phyloP scores from a whole-genome alignment of 2,888 invertebrate species.

The Alloscopus bannaensis region DNA sequence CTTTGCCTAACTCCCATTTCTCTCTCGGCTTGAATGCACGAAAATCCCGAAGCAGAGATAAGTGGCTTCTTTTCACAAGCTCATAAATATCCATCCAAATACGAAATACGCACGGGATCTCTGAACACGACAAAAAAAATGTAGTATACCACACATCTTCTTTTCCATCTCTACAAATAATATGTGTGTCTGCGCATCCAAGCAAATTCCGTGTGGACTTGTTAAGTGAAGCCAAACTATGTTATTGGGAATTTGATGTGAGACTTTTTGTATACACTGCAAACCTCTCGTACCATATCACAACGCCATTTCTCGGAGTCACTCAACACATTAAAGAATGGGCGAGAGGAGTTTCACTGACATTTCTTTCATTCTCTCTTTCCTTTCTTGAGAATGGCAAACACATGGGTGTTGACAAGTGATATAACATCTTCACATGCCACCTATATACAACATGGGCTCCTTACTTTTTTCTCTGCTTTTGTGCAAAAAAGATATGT shows the following conservation, averaged over 20 bases:
- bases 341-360: slow-evolving; percentile 45
- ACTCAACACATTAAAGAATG: slow-evolving; percentile 57
- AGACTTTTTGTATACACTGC: not conserved
- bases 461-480: too few species aligned
- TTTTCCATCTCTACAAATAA: too few species aligned
- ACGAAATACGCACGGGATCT: slow-evolving; percentile 29
- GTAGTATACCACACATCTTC: too few species aligned
- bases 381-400: slow-evolving; percentile 64
- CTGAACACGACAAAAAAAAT: slow-evolving; percentile 21
- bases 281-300: not conserved
- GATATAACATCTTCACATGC: slow-evolving; percentile 29
- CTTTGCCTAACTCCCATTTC: not conserved
- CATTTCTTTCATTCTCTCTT: slow-evolving; percentile 56
- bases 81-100: slow-evolving; percentile 50
- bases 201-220: too few species aligned
- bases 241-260: slow-evolving; percentile 23
- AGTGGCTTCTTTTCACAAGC: slow-evolving; percentile 49
- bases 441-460: too few species aligned
- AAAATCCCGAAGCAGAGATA: slow-evolving; percentile 35
- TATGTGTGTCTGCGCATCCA: too few species aligned
- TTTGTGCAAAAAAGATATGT: too few species aligned
- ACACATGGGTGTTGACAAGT: slow-evolving; percentile 71
- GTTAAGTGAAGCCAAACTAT: too few species aligned
- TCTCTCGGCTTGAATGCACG: not conserved
- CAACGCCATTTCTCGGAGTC: slow-evolving; percentile 28